These are phyloP conservation scores for Oreochromis aureus DNA, from an alignment of 2,113 vertebrate species.

Conservation along the genomic window DNA sequence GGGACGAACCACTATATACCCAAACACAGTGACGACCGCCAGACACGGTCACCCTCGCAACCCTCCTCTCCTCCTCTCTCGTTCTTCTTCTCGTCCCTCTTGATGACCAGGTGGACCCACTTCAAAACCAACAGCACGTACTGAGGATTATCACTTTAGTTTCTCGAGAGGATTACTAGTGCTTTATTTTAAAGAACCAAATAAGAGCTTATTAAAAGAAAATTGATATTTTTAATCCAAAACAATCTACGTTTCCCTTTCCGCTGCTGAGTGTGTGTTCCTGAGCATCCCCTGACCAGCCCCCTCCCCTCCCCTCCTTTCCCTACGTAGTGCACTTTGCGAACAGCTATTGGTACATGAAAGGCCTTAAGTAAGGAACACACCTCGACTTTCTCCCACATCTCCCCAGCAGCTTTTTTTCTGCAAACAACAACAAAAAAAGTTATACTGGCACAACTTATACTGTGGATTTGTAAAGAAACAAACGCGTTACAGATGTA, in stretches of 20 bases:
- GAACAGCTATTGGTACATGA: constrained; percentile 68
- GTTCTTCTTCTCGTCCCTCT: neutral
- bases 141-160: constrained; percentile 26
- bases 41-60: constrained; percentile 15
- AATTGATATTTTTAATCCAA: constrained; percentile 38
- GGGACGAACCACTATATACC: constrained; percentile 62
- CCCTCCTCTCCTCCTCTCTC: constrained; percentile 6
- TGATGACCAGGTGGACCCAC: constrained; percentile 12
- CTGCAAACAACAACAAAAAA: constrained; percentile 5
- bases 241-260: constrained; percentile 17
- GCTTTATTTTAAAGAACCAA: constrained; percentile 62
- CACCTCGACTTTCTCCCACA: constrained; percentile 29
- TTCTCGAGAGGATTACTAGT: constrained; percentile 31
- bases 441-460: constrained; percentile 56
- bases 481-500: constrained; percentile 51
- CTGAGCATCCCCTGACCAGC: neutral
- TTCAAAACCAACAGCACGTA: neutral
- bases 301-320: neutral
- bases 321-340: constrained; percentile 69
- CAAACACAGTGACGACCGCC: constrained; percentile 16
- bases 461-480: constrained; percentile 68
- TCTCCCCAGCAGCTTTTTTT: neutral
- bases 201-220: constrained; percentile 29
- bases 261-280: constrained; percentile 45
- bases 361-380: constrained; percentile 69